Evolutionary conservation across 1,140 invertebrate genomes (phyloP), one percentile per base, ranked within the genome.

Genomic region (Liolophura sinensis): DNA sequence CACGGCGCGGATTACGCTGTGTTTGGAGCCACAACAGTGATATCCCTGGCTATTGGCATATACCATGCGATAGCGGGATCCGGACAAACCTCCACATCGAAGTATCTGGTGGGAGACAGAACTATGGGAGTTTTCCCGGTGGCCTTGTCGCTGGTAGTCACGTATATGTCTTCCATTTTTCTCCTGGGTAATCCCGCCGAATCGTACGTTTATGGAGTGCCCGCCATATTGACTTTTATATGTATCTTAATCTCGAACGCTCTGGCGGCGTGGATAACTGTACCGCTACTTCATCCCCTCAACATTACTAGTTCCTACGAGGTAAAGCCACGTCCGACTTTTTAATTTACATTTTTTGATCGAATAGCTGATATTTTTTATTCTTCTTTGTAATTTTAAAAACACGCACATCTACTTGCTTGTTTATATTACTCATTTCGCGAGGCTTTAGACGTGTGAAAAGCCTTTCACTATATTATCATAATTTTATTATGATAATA

Each of bases 61-160:
- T 94, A 92, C 80, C 93, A 93, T 78, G 86, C 90, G 65, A 91
- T 95, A 69, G 92, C 90, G 20, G 95, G 89, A n/a, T 93, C 91
- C 0, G 90, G 89, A 78, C 94, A 97, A 81, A 92, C 90, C 85
- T 96, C 93, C 1, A 91, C 90, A 31, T 88, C 89, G 65, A 92
- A 94, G 75, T 93, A 92, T 76, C 83, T 93, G 18, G 82, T 93
- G 6, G 92, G 91, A 0, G 90, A 93, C 31, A 40, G 31, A 40
- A 40, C 3, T 40, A 40, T 40, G 31, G 31, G 31, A 3, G 31
- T 40, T 40, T 40, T 40, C 31, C 31, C 31, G 31, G 31, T 40
- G 9, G 31, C 31, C 31, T 40, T 40, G 31, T 40, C 70, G 1
- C 61, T 72, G 40, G 60, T 72, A 40, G 70, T 72, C 31, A 68